Evolutionary conservation across 2,113 vertebrate genomes (phyloP).

Genomic region (Myiopsitta monachus): DNA sequence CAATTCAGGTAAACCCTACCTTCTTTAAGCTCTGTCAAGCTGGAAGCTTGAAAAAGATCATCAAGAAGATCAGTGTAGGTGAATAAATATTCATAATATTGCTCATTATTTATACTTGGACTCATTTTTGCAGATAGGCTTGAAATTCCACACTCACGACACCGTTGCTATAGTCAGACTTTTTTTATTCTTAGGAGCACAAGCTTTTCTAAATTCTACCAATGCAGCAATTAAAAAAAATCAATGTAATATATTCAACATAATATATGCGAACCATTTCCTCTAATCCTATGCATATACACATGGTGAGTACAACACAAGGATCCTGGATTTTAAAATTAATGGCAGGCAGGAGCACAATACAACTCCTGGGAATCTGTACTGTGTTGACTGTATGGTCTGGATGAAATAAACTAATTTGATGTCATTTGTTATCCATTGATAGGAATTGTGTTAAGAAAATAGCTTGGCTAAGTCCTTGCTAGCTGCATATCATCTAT

Average conservation of each 20-base stretch:
- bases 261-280: not conserved
- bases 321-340: not conserved
- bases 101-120: constrained; percentile 39
- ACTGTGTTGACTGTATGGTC: not conserved
- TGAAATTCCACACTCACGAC: not conserved
- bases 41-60: constrained; percentile 46
- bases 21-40: not conserved
- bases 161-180: not conserved
- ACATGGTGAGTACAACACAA: not conserved
- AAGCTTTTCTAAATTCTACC: not conserved
- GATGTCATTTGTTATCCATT: not conserved
- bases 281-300: not conserved
- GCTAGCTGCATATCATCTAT: not conserved
- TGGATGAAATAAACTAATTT: constrained; percentile 2
- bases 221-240: not conserved
- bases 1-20: constrained; percentile 31
- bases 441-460: not conserved
- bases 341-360: not conserved
- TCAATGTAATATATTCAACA: not conserved
- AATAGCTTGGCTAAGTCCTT: not conserved
- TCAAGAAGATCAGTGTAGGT: constrained; percentile 32
- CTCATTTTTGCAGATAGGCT: constrained; percentile 27
- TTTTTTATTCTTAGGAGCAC: not conserved
- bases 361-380: not conserved
- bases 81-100: constrained; percentile 61